phyloP scores from a whole-genome alignment of 2,113 vertebrate genomes.

The Calyptommatus sinebrachiatus region DNA sequence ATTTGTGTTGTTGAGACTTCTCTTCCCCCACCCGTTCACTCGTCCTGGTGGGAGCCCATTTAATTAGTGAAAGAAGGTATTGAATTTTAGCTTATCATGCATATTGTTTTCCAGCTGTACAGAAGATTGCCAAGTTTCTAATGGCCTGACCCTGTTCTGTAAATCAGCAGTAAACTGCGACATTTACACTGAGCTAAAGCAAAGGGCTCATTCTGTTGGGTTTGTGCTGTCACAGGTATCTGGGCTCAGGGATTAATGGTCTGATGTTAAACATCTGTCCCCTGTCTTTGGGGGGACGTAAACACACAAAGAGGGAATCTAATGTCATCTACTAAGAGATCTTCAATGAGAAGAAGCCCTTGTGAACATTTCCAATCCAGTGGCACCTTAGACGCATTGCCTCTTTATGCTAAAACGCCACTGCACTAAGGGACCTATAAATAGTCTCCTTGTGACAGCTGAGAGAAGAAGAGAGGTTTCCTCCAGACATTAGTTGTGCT shows the following conservation, averaged over 20 bases:
- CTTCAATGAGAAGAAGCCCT: slow-evolving; percentile 80
- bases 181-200: slow-evolving; percentile 82
- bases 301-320: slow-evolving; percentile 82
- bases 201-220: slow-evolving; percentile 85
- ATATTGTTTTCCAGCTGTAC: slow-evolving; percentile 88
- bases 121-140: slow-evolving; percentile 86
- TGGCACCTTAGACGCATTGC: slow-evolving; percentile 79
- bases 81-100: slow-evolving; percentile 88
- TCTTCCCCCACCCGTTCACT: too few species aligned
- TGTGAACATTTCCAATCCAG: slow-evolving; percentile 78
- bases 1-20: slow-evolving; percentile 73
- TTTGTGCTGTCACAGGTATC: slow-evolving; percentile 80
- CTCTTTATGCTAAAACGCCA: slow-evolving; percentile 84
- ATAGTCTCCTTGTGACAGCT: slow-evolving; percentile 83
- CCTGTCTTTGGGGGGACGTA: slow-evolving; percentile 82
- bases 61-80: slow-evolving; percentile 85
- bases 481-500: slow-evolving; percentile 87
- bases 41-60: slow-evolving; percentile 83
- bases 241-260: slow-evolving; percentile 83
- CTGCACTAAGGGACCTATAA: slow-evolving; percentile 84
- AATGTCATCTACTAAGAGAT: slow-evolving; percentile 82
- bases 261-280: slow-evolving; percentile 87
- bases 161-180: slow-evolving; percentile 87
- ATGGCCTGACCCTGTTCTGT: slow-evolving; percentile 87
- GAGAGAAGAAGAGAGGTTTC: slow-evolving; percentile 83